These are phyloP conservation scores for Neoaliturus tenellus DNA, from an alignment of 2,888 invertebrate genomes.

Conservation along the genomic window DNA sequence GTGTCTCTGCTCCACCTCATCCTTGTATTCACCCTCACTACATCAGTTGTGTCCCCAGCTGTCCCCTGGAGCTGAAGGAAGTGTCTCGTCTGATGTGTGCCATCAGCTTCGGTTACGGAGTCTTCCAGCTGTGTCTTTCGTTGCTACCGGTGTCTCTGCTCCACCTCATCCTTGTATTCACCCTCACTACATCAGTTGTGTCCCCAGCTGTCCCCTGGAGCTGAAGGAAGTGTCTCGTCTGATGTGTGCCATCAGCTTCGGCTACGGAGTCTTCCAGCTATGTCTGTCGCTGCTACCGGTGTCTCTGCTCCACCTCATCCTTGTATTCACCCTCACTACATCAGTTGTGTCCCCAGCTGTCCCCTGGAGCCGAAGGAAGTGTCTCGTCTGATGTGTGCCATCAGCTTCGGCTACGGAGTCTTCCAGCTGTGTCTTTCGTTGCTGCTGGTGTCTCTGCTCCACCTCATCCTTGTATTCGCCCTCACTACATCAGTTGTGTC, in stretches of 20 bases:
- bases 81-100: no score
- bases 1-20: slow-evolving; percentile 76
- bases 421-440: slow-evolving; percentile 82
- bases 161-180: no score
- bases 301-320: slow-evolving; percentile 77
- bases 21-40: no score
- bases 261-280: slow-evolving; percentile 82
- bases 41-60: no score
- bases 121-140: no score
- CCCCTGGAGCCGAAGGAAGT: slow-evolving; percentile 75
- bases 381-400: slow-evolving; percentile 79
- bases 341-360: slow-evolving; percentile 58
- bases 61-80: no score
- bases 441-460: slow-evolving; percentile 79
- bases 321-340: no score
- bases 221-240: slow-evolving; percentile 76
- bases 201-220: slow-evolving; percentile 70
- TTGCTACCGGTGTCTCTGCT: no score
- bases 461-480: no score
- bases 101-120: no score
- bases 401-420: slow-evolving; percentile 82
- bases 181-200: no score
- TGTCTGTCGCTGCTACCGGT: slow-evolving; percentile 81
- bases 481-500: no score
- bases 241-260: slow-evolving; percentile 82